Conservation (phyloP, 2,797 vertebrate species). For the Malurus leucopterus region DNA sequence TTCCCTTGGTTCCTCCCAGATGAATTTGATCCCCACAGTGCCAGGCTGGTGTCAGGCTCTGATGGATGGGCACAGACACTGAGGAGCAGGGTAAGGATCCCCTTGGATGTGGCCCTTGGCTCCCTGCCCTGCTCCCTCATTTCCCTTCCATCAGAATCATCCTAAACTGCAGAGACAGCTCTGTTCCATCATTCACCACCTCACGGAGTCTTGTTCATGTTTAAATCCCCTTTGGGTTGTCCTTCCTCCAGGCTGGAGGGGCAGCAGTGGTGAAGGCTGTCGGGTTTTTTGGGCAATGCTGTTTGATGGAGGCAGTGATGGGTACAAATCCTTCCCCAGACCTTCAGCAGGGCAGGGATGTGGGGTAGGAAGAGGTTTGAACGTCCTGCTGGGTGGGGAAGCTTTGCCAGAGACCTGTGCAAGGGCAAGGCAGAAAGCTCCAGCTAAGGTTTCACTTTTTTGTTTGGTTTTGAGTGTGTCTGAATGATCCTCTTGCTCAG, state of each 20-base stretch:
- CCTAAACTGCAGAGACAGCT: conserved; percentile 44
- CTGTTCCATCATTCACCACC: conserved; percentile 66
- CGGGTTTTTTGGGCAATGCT: neutral
- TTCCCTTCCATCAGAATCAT: conserved; percentile 24
- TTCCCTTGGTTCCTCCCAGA: neutral
- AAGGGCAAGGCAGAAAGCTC: neutral
- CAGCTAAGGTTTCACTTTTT: neutral
- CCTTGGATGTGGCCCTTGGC: conserved; percentile 38
- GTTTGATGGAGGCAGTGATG: neutral
- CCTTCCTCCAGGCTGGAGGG: neutral
- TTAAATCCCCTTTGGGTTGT: neutral
- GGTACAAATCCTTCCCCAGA: neutral
- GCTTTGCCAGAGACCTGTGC: neutral
- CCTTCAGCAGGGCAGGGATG: accelerated
- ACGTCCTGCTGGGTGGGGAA: accelerated
- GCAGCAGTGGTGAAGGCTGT: neutral
- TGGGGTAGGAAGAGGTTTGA: neutral
- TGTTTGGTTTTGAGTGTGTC: neutral
- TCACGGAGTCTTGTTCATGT: neutral
- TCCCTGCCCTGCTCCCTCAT: conserved; percentile 41
- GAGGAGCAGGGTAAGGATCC: conserved; percentile 66
- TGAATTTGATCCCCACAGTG: neutral
- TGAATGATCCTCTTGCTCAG: neutral
- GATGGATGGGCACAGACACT: conserved; percentile 64
- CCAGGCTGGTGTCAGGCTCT: neutral